Percentiles rank a stretch among this genome's conserved stretches.
phyloP scores from a whole-genome alignment of 2,113 vertebrate genomes.

The Triplophysa tibetana region DNA sequence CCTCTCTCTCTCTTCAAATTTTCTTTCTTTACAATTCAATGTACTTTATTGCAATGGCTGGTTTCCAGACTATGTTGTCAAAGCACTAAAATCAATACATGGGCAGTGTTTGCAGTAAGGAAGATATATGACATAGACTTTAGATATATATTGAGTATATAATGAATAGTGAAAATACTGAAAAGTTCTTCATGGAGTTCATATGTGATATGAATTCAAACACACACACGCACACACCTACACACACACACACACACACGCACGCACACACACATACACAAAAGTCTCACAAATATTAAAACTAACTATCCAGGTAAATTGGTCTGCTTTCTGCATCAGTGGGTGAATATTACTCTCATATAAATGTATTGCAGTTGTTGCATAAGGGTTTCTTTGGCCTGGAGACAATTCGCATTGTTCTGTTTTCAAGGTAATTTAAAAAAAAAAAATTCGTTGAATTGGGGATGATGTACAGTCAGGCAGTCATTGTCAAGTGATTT shows the following conservation, averaged over 20 bases:
- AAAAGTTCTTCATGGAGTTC: not conserved
- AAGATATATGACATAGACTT: conserved; percentile 38
- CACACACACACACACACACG: not conserved
- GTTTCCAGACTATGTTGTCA: conserved; percentile 14
- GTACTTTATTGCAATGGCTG: conserved; percentile 8
- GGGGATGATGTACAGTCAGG: no score
- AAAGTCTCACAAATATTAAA: not conserved
- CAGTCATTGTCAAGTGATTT: no score
- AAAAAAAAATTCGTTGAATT: not conserved
- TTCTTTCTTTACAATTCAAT: not conserved
- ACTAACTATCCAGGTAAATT: conserved; percentile 1
- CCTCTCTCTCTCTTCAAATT: not conserved
- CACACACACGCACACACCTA: no score
- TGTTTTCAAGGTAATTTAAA: not conserved
- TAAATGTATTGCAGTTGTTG: conserved; percentile 21
- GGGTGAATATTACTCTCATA: conserved; percentile 15
- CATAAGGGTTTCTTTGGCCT: not conserved
- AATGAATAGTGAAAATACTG: not conserved
- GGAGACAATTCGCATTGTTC: conserved; percentile 7
- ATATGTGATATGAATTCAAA: not conserved
- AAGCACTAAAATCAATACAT: not conserved
- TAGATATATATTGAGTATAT: not conserved
- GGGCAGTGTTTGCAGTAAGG: not conserved
- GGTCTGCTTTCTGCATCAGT: not conserved
- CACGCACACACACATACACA: not conserved